Evolutionary conservation across 2,113 vertebrate species (phyloP).

Genomic region (Leptocoma aspasia): DNA sequence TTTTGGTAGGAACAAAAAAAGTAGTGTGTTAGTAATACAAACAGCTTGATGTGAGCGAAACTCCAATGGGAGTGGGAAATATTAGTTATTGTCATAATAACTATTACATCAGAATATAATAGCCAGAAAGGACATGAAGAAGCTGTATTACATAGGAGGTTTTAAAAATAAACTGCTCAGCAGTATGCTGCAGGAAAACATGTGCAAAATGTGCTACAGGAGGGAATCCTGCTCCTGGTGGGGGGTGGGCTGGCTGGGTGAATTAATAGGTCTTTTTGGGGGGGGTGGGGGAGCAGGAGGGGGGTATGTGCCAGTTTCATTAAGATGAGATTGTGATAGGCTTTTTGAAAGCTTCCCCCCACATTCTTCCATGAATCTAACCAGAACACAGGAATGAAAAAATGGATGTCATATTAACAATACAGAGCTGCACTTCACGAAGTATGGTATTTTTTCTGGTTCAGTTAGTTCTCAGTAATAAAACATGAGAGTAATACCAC

Average conservation of each 20-base stretch:
- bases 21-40: neutral
- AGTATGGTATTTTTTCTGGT: conserved; percentile 7
- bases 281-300: no score
- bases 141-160: neutral
- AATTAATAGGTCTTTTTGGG: neutral
- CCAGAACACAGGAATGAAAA: neutral
- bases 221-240: neutral
- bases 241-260: neutral
- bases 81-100: neutral
- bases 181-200: neutral
- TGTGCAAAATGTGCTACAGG: neutral
- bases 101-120: neutral
- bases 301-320: neutral
- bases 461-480: conserved; percentile 45
- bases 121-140: neutral
- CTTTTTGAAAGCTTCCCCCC: neutral
- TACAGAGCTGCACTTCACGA: neutral
- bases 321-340: neutral
- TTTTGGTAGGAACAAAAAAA: neutral
- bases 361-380: neutral
- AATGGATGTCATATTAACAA: neutral
- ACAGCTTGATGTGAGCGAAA: neutral
- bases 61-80: neutral
- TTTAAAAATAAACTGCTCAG: neutral
- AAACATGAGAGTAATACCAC: conserved; percentile 41